Conservation (phyloP, 2,797 vertebrate species). For the Tauraco hartlaubi region DNA sequence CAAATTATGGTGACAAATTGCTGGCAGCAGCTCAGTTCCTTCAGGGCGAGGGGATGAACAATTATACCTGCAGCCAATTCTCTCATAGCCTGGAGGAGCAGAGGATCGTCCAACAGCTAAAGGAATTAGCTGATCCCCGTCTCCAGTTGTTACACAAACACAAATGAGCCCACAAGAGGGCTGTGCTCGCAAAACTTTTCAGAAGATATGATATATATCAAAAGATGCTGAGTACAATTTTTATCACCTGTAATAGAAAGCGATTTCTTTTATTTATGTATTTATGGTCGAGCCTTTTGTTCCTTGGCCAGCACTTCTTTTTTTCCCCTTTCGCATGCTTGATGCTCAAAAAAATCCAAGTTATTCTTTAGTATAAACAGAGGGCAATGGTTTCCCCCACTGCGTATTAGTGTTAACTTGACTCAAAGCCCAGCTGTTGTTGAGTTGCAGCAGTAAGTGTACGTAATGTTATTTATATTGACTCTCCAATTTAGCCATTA, state of each 20-base stretch:
- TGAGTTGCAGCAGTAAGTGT: background rate
- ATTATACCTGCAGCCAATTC: slow-evolving; percentile 51
- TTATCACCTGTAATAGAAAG: slow-evolving; percentile 42
- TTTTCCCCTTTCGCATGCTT: background rate
- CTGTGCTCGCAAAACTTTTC: slow-evolving; percentile 66
- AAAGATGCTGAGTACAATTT: slow-evolving; percentile 36
- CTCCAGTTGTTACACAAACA: slow-evolving; percentile 49
- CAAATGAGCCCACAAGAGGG: slow-evolving; percentile 72
- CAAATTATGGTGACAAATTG: slow-evolving; percentile 59
- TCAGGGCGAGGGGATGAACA: slow-evolving; percentile 2
- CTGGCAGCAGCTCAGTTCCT: slow-evolving; percentile 42
- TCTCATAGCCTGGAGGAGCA: background rate
- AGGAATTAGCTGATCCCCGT: background rate
- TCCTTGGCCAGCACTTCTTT: background rate
- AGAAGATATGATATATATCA: background rate
- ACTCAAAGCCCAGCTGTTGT: background rate
- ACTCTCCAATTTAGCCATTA: slow-evolving; percentile 17
- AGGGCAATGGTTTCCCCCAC: background rate
- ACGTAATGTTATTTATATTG: slow-evolving; percentile 1
- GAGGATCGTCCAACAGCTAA: slow-evolving; percentile 24
- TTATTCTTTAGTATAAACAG: background rate
- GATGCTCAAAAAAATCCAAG: background rate
- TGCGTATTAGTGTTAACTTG: background rate
- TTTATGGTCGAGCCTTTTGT: background rate
- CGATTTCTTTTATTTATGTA: background rate